phyloP scores from a whole-genome alignment of 2,888 invertebrate species.

The Heteropelma amictum region DNA sequence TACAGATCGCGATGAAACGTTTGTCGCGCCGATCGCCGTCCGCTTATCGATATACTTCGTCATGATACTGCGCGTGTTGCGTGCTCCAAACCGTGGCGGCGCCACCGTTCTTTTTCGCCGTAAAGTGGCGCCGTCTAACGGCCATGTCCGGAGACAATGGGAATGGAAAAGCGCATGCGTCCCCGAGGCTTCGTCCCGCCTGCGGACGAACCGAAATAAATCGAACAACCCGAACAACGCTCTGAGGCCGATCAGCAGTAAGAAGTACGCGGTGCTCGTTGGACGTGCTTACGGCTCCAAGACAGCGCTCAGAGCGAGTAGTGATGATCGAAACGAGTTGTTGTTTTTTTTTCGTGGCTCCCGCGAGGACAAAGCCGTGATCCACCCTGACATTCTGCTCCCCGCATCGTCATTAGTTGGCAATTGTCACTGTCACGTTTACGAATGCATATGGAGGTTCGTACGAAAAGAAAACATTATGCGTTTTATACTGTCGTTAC shows the following conservation, averaged over 20 bases:
- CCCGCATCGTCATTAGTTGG: conserved; percentile 62
- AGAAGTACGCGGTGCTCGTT: conserved; percentile 66
- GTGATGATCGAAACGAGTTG: conserved; percentile 75
- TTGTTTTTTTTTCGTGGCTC: conserved; percentile 71
- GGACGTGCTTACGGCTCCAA: conserved; percentile 65
- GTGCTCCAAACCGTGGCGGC: neutral
- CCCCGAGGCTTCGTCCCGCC: conserved; percentile 63
- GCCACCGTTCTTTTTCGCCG: neutral
- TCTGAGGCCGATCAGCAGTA: conserved; percentile 62
- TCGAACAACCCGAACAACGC: conserved; percentile 75
- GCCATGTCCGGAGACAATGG: conserved; percentile 68
- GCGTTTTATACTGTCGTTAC: conserved; percentile 28
- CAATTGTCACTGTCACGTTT: conserved; percentile 70
- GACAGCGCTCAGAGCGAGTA: conserved; percentile 54
- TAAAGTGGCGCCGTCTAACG: conserved; percentile 62
- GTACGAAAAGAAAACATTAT: conserved; percentile 55
- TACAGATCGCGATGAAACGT: too few species aligned
- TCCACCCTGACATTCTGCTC: conserved; percentile 63
- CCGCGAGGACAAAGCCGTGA: conserved; percentile 73
- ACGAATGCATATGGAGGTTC: conserved; percentile 77
- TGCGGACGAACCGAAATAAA: conserved; percentile 76
- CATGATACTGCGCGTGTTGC: too few species aligned
- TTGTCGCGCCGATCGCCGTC: too few species aligned
- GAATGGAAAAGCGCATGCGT: conserved; percentile 66
- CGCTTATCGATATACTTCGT: conserved; percentile 5